A percentile compares a stretch with the other conserved stretches of the same genome.
These are phyloP conservation scores for Serinus canaria DNA, from an alignment of 2,113 vertebrate species.

Conservation along the genomic window DNA sequence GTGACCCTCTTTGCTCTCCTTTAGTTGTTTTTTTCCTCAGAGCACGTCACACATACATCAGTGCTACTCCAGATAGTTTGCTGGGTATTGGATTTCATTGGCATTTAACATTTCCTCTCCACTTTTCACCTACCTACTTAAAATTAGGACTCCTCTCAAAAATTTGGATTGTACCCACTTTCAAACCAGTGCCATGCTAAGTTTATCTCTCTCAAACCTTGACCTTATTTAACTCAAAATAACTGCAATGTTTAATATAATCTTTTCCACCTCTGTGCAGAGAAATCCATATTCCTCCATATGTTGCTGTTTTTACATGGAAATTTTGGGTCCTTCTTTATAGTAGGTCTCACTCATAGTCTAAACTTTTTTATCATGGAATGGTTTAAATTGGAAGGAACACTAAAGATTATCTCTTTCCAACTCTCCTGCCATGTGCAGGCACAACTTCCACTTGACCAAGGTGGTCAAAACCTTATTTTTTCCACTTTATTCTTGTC, in stretches of 20 bases:
- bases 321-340: background rate
- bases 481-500: background rate
- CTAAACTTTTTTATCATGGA: background rate
- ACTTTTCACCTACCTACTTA: background rate
- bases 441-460: background rate
- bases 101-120: background rate
- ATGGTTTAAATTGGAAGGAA: background rate
- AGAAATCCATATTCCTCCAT: background rate
- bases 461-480: background rate
- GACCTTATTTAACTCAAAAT: background rate
- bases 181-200: background rate
- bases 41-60: background rate
- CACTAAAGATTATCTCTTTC: background rate
- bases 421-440: background rate
- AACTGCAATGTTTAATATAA: background rate
- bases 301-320: background rate
- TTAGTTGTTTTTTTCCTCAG: background rate
- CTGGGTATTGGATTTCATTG: background rate
- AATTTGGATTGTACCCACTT: background rate
- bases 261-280: background rate
- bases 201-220: background rate
- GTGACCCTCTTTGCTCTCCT: background rate
- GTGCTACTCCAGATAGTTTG: background rate
- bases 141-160: background rate
- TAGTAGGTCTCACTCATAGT: background rate